phyloP scores from a whole-genome alignment of 1,140 invertebrate genomes.

The Formica exsecta region DNA sequence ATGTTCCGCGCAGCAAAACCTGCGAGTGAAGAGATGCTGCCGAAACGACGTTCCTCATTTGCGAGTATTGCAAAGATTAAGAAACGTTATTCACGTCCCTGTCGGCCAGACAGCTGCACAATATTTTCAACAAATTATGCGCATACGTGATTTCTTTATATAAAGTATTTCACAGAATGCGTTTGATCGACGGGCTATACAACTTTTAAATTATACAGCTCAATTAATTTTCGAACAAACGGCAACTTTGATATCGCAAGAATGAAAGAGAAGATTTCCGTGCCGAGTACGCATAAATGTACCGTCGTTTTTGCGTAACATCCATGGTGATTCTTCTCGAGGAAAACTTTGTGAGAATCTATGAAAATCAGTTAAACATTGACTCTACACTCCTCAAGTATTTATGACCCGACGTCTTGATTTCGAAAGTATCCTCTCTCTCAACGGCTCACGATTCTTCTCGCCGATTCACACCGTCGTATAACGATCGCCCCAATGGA shows the following conservation, averaged over 20 bases:
- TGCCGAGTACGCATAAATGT: neutral
- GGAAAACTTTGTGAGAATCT: neutral
- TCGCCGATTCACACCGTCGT: constrained; percentile 48
- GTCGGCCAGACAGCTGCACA: constrained; percentile 20
- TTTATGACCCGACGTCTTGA: constrained; percentile 20
- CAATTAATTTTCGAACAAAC: constrained; percentile 14
- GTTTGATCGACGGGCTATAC: constrained; percentile 25
- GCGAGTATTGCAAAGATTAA: constrained; percentile 58
- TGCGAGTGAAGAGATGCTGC: constrained; percentile 44
- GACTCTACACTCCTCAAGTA: neutral
- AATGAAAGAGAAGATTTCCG: neutral
- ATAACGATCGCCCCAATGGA: constrained; percentile 49
- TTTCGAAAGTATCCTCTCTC: constrained; percentile 25
- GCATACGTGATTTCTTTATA: constrained; percentile 27
- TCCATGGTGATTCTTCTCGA: neutral
- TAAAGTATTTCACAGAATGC: constrained; percentile 2
- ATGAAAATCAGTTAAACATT: constrained; percentile 45
- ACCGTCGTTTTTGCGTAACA: constrained; percentile 13
- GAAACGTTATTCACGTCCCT: constrained; percentile 45
- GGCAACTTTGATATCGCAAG: neutral
- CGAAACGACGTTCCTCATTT: constrained; percentile 58
- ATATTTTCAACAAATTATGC: constrained; percentile 47
- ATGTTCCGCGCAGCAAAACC: constrained; percentile 53
- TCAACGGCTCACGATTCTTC: constrained; percentile 45
- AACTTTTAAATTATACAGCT: constrained; percentile 15